Base-by-base conservation (phyloP, 2,888 invertebrate genomes). In the Euproctis similis region DNA sequence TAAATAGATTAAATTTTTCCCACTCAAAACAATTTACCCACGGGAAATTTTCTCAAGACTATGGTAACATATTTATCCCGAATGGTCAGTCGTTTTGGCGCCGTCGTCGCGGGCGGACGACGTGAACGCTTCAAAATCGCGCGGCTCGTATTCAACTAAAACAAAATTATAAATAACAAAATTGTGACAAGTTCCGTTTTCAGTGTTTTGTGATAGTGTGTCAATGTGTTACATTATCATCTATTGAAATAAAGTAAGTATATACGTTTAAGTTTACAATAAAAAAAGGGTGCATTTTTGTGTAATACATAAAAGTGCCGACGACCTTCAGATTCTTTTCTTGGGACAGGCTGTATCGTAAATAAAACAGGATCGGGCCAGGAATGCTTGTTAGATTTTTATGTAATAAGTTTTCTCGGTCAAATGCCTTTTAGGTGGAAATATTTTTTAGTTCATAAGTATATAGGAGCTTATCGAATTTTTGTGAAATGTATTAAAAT, bases 81-180 rank as follows among this genome's bases (percentile, higher is more conserved):
- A 55, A 40, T 52, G 65, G 70, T 65, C 70, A 80, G 80, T 77
- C 57, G 59, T 59, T 70, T 69, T 65, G 67, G 72, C 73, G 77
- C 69, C 68, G 61, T 55, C 53, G 58, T 32, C 31, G 45, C 42
- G 63, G 36, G 46, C 66, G 68, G 59, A 46, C 66, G 71, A 39
- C 59, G 49, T 36, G 25, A 31, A 31, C 39, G 38, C 40, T 23
- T 31, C 11, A 10, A 8, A 20, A 34, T 31, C 38, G 19, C 43
- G 46, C 37, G 44, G 52, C 38, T 66, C 71, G 72, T 57, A 49
- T 58, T 24, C 48, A 45, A 49, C 39, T 45, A 47, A 58, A n/a
- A 50, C 49, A 56, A 53, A 48, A 50, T n/a, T 41, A 49, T 46
- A 52, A n/a, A 46, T 38, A 44, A 53, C 21, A 45, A 37, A 43